A percentile compares a stretch with the other conserved stretches of the same genome.
These are phyloP conservation scores for Drosophila dunni DNA, from an alignment of 1,140 invertebrate species.

Conservation along the genomic window DNA sequence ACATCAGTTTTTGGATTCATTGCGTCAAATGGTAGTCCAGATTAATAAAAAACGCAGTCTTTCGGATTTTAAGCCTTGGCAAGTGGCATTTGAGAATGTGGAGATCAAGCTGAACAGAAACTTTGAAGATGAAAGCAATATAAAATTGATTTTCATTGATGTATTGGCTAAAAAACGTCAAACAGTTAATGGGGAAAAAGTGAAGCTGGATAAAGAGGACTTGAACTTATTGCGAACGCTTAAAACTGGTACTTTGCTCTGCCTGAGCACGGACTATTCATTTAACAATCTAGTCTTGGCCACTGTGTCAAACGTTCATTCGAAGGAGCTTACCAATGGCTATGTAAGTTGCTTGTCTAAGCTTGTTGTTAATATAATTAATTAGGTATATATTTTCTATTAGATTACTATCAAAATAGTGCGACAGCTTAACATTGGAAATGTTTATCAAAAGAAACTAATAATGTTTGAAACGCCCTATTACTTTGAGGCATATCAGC, in stretches of 20 bases:
- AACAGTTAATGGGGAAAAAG: neutral
- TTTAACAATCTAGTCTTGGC: conserved; percentile 89
- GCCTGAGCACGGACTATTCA: conserved; percentile 88
- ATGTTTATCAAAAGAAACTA: conserved; percentile 84
- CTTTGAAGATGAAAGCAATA: conserved; percentile 5
- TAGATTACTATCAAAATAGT: conserved; percentile 79
- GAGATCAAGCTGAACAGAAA: conserved; percentile 30
- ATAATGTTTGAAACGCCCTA: conserved; percentile 89
- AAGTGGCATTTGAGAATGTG: conserved; percentile 10
- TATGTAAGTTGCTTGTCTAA: conserved; percentile 79
- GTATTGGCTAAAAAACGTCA: conserved; percentile 70
- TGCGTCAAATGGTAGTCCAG: conserved; percentile 14
- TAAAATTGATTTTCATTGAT: conserved; percentile 27
- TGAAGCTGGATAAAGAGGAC: neutral
- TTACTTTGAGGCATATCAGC: conserved; percentile 89
- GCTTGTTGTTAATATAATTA: neutral
- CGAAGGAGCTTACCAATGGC: conserved; percentile 80
- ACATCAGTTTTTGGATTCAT: conserved; percentile 22
- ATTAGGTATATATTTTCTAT: neutral
- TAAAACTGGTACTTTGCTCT: conserved; percentile 89
- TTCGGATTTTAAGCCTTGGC: neutral
- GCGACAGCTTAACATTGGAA: conserved; percentile 74
- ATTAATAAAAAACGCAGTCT: conserved; percentile 12
- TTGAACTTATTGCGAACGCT: conserved; percentile 84
- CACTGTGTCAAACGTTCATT: conserved; percentile 87